phyloP scores from a whole-genome alignment of 2,888 invertebrate species.

The Heliconius erato region DNA sequence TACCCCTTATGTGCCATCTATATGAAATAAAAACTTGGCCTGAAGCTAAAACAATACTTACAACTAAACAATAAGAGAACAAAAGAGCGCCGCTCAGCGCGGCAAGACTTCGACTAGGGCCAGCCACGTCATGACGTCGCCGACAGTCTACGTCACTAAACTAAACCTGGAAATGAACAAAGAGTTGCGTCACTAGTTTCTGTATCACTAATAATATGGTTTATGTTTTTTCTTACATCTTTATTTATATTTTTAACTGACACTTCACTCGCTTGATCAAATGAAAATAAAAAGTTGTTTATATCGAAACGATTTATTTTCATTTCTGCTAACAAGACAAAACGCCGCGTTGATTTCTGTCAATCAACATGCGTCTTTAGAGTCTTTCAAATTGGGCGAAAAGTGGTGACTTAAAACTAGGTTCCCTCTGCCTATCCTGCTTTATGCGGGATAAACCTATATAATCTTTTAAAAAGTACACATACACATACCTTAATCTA shows the following conservation, averaged over 20 bases:
- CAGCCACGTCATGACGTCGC: constrained; percentile 20
- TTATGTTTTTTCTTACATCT: neutral
- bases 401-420: neutral
- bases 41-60: neutral
- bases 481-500: constrained; percentile 22
- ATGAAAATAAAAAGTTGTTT: too few species aligned
- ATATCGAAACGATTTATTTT: too few species aligned
- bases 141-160: constrained; percentile 17
- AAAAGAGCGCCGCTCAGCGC: constrained; percentile 14
- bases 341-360: too few species aligned
- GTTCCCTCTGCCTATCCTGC: neutral
- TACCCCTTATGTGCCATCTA: too few species aligned
- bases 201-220: too few species aligned
- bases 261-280: too few species aligned
- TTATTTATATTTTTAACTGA: neutral
- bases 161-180: constrained; percentile 14
- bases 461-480: too few species aligned
- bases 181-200: neutral
- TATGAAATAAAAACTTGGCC: too few species aligned
- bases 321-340: too few species aligned
- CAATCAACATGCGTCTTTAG: too few species aligned
- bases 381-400: neutral
- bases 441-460: neutral
- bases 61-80: neutral
- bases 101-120: constrained; percentile 7